Evolutionary conservation across 2,888 invertebrate genomes (phyloP).

Genomic region (Chymomyza procnemis): DNA sequence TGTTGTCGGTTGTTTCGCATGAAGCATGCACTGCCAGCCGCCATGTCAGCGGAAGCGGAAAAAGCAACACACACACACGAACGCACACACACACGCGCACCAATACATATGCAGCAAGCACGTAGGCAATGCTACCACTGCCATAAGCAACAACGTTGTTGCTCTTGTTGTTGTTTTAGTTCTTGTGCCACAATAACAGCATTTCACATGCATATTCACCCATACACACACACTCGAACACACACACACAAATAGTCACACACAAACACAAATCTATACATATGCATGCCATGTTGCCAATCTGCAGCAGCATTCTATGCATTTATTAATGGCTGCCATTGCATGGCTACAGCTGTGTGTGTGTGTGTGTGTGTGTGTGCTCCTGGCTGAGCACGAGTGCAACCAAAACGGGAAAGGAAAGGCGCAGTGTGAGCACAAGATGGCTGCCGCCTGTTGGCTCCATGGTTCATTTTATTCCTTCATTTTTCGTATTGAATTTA

Average conservation of each 20-base stretch:
- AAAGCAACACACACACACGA: slow-evolving; percentile 54
- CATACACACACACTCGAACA: slow-evolving; percentile 27
- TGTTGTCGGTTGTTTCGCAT: background rate
- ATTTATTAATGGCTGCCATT: background rate
- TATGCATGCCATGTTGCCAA: slow-evolving; percentile 54
- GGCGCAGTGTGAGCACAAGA: background rate
- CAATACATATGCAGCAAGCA: slow-evolving; percentile 19
- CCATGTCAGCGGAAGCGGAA: slow-evolving; percentile 69
- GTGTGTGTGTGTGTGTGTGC: slow-evolving; percentile 13
- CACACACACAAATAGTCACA: slow-evolving; percentile 51
- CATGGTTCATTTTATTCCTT: background rate
- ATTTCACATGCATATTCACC: slow-evolving; percentile 55
- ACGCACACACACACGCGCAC: slow-evolving; percentile 17
- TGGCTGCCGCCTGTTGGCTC: background rate
- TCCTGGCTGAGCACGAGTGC: background rate
- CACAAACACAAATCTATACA: slow-evolving; percentile 1
- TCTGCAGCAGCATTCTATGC: slow-evolving; percentile 12
- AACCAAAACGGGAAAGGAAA: background rate
- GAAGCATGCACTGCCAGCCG: slow-evolving; percentile 29
- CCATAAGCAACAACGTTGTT: slow-evolving; percentile 12
- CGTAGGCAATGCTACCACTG: slow-evolving; percentile 32
- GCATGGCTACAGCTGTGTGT: background rate
- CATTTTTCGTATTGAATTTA: background rate
- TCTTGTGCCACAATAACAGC: slow-evolving; percentile 36
- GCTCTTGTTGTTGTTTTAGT: slow-evolving; percentile 18